Percentiles rank a stretch among this genome's conserved stretches.
These are phyloP conservation scores for Pteronura brasiliensis DNA, from an alignment of 2,113 vertebrate species.

Conservation along the genomic window DNA sequence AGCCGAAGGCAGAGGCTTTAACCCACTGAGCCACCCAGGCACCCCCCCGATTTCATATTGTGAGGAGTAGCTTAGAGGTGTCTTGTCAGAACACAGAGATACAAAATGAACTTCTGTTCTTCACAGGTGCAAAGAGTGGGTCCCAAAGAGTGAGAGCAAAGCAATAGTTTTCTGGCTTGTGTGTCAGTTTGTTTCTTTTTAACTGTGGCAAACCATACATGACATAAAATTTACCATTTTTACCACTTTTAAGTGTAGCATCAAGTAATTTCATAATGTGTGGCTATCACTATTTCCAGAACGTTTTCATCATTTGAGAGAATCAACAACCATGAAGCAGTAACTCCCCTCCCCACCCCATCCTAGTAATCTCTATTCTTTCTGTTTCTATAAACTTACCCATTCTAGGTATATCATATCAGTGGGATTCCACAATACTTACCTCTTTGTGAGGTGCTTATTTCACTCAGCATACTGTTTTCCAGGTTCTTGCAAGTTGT, in stretches of 20 bases:
- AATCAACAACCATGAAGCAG: not conserved
- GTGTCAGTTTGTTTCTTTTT: not conserved
- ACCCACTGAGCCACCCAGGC: too few species aligned
- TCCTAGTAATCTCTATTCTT: not conserved
- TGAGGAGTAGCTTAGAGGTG: not conserved
- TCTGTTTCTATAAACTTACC: not conserved
- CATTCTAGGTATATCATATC: not conserved
- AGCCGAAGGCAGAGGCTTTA: too few species aligned
- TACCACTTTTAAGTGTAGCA: not conserved
- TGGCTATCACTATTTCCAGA: not conserved
- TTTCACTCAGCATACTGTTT: not conserved
- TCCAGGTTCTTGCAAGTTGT: not conserved
- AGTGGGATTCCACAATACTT: not conserved
- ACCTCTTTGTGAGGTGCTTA: not conserved
- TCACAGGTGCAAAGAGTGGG: not conserved
- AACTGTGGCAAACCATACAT: too few species aligned
- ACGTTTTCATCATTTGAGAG: not conserved
- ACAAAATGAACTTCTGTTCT: not conserved
- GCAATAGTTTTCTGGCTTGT: not conserved
- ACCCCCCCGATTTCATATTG: too few species aligned
- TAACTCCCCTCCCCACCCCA: too few species aligned
- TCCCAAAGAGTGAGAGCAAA: not conserved
- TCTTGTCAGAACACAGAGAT: not conserved
- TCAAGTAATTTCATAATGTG: not conserved
- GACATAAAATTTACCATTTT: not conserved